Base-by-base conservation (phyloP, 2,797 vertebrate genomes). In the Hypotaenidia okinawae region DNA sequence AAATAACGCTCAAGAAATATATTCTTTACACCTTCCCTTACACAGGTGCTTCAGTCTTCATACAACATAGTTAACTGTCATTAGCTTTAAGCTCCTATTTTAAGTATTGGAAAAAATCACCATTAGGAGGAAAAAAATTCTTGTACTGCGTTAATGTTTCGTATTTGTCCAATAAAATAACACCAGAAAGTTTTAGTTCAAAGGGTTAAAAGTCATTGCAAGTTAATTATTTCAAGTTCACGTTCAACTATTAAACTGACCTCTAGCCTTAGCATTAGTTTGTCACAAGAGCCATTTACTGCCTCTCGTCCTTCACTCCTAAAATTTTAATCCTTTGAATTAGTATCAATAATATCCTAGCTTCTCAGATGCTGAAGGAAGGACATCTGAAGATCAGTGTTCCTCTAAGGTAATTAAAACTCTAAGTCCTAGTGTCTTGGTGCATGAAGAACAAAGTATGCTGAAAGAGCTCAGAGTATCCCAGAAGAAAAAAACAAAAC, bases 251-350 rank as follows among this genome's bases (percentile, higher is more conserved):
- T 27, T 72, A 93, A 92, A 90, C 12, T 73, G 80, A 94, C 91
- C 86, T 90, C 89, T 92, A 96, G 66, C 86, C 67, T 95, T 84
- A 85, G 77, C 51, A 91, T 84, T 97, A 93, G 96, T 91, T 96
- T 96, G 92, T 81, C 70, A 94, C 2, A 59, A 93, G 73, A 97
- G 83, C 69, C 62, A 96, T 96, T 95, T 96, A 84, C 91, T 86
- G 80, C 72, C 96, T 88, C 94, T 96, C 91, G 96, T 59, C 77
- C 47, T 91, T 78, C 94, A 94, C 87, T 97, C 77, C 67, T 77
- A 96, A 97, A 96, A 90, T 94, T 96, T 96, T 95, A 96, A 90
- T 73, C 93, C 84, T 94, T 74, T 94, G 83, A 94, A 95, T 87
- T 74, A 96, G 30, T 73, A 96, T 90, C 77, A 90, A 2, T 64